Conservation (phyloP, 1,140 invertebrate genomes). For the Mactra quadrangularis region DNA sequence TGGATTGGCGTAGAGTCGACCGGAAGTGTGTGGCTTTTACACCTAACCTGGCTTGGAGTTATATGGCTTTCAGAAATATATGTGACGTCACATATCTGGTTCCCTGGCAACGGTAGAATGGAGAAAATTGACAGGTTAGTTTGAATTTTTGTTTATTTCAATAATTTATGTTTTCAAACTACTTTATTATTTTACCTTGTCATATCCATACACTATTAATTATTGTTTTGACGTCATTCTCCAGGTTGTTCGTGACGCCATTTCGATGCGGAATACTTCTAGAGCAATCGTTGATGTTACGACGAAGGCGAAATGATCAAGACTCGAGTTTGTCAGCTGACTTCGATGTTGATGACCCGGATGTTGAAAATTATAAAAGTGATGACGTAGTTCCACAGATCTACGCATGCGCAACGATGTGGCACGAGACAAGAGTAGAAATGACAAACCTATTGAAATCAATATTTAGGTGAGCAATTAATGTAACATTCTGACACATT, state of each 20-base stretch:
- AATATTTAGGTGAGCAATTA: constrained; percentile 82
- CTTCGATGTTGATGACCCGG: constrained; percentile 48
- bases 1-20: constrained; percentile 71
- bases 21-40: constrained; percentile 61
- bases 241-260: constrained; percentile 93
- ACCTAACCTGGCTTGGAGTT: constrained; percentile 85
- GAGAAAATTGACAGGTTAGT: constrained; percentile 94
- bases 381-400: constrained; percentile 76
- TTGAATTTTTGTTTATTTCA: too few relatives aligned
- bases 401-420: constrained; percentile 82
- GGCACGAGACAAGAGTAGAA: constrained; percentile 82
- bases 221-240: too few relatives aligned
- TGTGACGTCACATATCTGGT: constrained; percentile 99
- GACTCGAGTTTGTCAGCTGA: constrained; percentile 64
- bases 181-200: too few relatives aligned
- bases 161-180: too few relatives aligned
- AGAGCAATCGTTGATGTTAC: constrained; percentile 97
- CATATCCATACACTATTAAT: too few relatives aligned
- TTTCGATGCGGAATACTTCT: constrained; percentile 96
- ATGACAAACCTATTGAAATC: constrained; percentile 86
- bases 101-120: constrained; percentile 97
- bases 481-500: too few relatives aligned
- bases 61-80: constrained; percentile 97
- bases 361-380: constrained; percentile 64
- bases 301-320: constrained; percentile 95